These are phyloP conservation scores for Apostichopus japonicus DNA, from an alignment of 35 echinoderm and acorn worm genomes.

Conservation along the genomic window DNA sequence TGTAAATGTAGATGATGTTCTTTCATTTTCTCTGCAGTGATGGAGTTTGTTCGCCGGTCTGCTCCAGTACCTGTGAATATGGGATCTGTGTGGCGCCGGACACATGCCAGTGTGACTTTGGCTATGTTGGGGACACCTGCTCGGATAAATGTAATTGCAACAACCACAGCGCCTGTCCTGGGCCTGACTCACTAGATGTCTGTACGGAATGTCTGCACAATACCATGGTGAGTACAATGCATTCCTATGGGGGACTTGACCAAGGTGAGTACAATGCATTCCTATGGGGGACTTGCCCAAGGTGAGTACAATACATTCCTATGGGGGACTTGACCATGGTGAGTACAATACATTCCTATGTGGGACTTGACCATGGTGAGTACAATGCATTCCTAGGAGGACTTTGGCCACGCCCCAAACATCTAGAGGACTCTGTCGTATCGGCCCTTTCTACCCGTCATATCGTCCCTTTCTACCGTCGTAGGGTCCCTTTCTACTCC, in stretches of 20 bases:
- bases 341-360: background rate
- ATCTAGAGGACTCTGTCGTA: too few relatives aligned
- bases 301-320: constrained; percentile 67
- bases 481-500: too few relatives aligned
- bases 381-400: too few relatives aligned
- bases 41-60: constrained; percentile 66
- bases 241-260: too few relatives aligned
- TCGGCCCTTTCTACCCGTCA: too few relatives aligned
- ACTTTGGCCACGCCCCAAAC: too few relatives aligned
- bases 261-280: constrained; percentile 61
- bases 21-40: background rate
- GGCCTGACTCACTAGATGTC: constrained; percentile 34
- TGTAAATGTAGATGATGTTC: too few relatives aligned
- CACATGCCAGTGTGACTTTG: constrained; percentile 71
- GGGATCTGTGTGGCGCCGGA: constrained; percentile 68
- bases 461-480: too few relatives aligned
- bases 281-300: too few relatives aligned
- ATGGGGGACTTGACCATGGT: constrained; percentile 78
- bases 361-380: background rate
- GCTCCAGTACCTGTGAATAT: constrained; percentile 58
- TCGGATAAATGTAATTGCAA: constrained; percentile 76
- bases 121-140: constrained; percentile 77
- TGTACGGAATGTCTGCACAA: constrained; percentile 78
- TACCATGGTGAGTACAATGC: constrained; percentile 69
- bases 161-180: constrained; percentile 69